Percentiles rank a stretch among this genome's conserved stretches.
Evolutionary conservation across 2,797 vertebrate species (phyloP).

Genomic region (Australoheros facetus): DNA sequence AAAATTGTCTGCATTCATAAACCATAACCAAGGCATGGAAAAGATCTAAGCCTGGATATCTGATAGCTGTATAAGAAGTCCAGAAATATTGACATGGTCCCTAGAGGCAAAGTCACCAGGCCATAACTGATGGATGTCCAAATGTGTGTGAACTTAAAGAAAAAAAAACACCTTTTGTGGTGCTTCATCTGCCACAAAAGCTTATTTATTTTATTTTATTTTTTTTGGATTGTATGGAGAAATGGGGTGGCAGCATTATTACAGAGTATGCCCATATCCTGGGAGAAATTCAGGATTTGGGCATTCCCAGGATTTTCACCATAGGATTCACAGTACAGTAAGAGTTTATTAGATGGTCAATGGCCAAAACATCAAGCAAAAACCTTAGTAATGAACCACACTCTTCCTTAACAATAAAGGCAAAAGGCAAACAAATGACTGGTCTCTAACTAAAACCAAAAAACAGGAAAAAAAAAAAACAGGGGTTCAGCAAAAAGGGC

Average conservation of each 20-base stretch:
- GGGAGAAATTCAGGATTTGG: rapidly evolving
- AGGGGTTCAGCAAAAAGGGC: too few relatives aligned
- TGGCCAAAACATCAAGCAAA: not conserved
- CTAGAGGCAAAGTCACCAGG: not conserved
- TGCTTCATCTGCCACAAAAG: not conserved
- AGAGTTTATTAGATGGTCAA: too few relatives aligned
- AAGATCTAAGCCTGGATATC: not conserved
- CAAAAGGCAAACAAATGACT: not conserved
- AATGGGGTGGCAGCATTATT: not conserved
- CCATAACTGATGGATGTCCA: not conserved
- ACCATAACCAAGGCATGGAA: not conserved
- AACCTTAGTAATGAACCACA: not conserved
- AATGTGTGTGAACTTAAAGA: not conserved
- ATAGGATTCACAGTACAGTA: not conserved
- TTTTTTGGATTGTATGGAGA: not conserved
- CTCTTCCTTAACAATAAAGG: not conserved
- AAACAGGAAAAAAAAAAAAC: not conserved
- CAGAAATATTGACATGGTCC: not conserved
- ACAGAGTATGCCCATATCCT: not conserved
- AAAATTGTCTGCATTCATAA: not conserved
- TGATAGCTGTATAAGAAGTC: not conserved
- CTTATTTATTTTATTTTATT: too few relatives aligned
- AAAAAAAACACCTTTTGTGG: not conserved
- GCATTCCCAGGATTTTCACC: not conserved
- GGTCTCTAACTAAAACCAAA: not conserved